A percentile compares a stretch with the other conserved stretches of the same genome.
These are phyloP conservation scores for Melanogrammus aeglefinus DNA, from an alignment of 2,797 vertebrate genomes.

Conservation along the genomic window DNA sequence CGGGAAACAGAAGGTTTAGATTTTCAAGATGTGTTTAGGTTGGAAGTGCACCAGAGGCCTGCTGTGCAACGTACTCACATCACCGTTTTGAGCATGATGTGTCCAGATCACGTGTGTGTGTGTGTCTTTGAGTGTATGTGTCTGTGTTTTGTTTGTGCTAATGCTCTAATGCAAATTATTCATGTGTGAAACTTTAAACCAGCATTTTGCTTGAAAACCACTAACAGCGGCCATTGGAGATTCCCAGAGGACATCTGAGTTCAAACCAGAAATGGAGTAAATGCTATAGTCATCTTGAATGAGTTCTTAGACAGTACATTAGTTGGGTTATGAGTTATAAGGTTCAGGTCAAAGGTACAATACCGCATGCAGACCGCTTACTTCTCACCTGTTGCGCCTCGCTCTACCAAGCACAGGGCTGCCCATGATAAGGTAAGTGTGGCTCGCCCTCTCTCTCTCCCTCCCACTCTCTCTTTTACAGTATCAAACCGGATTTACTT, in stretches of 20 bases:
- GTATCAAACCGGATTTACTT: slow-evolving; percentile 25
- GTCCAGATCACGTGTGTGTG: slow-evolving; percentile 81
- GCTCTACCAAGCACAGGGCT: slow-evolving; percentile 83
- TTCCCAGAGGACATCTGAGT: slow-evolving; percentile 53
- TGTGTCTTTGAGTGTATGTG: slow-evolving; percentile 69
- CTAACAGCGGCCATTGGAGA: slow-evolving; percentile 78
- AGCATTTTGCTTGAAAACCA: slow-evolving; percentile 81
- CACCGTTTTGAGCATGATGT: slow-evolving; percentile 98
- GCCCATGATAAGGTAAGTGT: slow-evolving; percentile 89
- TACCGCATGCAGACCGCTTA: slow-evolving; percentile 95
- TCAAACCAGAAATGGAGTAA: slow-evolving; percentile 56
- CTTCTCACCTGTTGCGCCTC: slow-evolving; percentile 90
- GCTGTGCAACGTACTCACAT: slow-evolving; percentile 62
- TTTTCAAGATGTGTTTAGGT: slow-evolving; percentile 19
- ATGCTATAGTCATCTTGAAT: slow-evolving; percentile 24
- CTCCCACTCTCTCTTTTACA: slow-evolving; percentile 46
- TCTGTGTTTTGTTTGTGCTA: slow-evolving; percentile 14
- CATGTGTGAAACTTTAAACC: slow-evolving; percentile 75
- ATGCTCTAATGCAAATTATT: slow-evolving; percentile 72
- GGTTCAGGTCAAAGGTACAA: slow-evolving; percentile 54
- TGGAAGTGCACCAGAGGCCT: slow-evolving; percentile 67
- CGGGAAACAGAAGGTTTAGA: slow-evolving; percentile 8
- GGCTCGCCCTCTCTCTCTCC: slow-evolving; percentile 67
- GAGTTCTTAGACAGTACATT: neutral
- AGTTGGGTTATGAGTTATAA: slow-evolving; percentile 21